Percentiles rank a stretch among this genome's conserved stretches.
Evolutionary conservation across 92 coral and sea anemone genomes (phyloP).

Genomic region (Umimayanthus chanpuru): DNA sequence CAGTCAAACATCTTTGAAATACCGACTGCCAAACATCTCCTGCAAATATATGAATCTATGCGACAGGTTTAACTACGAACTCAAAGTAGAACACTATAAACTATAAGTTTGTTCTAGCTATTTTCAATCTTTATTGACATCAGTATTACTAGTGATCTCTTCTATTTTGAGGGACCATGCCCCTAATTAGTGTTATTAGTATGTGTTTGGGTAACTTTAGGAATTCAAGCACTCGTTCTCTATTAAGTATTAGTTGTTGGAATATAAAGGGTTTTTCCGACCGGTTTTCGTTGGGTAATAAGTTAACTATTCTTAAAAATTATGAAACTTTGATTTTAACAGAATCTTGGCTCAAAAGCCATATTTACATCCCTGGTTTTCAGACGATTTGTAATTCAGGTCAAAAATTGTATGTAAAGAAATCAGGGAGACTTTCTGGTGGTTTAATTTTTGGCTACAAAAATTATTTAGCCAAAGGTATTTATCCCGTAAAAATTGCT

Average conservation of each 20-base stretch:
- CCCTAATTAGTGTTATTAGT: background rate
- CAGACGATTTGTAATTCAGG: background rate
- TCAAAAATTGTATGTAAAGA: background rate
- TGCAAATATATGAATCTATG: background rate
- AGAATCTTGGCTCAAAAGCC: constrained; percentile 26
- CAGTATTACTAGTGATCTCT: constrained; percentile 5
- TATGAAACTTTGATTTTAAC: constrained; percentile 36
- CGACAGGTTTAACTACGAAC: background rate
- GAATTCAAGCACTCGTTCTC: background rate
- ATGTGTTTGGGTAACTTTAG: constrained; percentile 26
- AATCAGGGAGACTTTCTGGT: constrained; percentile 46
- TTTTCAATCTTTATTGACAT: background rate
- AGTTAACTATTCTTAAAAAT: constrained; percentile 21
- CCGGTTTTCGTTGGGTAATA: constrained; percentile 29
- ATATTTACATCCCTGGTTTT: constrained; percentile 2
- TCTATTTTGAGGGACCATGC: background rate
- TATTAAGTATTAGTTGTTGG: constrained; percentile 38
- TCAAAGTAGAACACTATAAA: constrained; percentile 2
- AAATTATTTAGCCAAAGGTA: constrained; percentile 3
- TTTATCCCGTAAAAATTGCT: background rate
- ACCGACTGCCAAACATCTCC: no score
- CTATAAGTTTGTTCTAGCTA: background rate
- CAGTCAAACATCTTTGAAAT: background rate
- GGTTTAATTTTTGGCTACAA: constrained; percentile 38
- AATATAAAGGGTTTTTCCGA: constrained; percentile 43